Evolutionary conservation across 2,113 vertebrate species (phyloP), one percentile per base, ranked within the genome.

Genomic region (Catagonus wagneri): DNA sequence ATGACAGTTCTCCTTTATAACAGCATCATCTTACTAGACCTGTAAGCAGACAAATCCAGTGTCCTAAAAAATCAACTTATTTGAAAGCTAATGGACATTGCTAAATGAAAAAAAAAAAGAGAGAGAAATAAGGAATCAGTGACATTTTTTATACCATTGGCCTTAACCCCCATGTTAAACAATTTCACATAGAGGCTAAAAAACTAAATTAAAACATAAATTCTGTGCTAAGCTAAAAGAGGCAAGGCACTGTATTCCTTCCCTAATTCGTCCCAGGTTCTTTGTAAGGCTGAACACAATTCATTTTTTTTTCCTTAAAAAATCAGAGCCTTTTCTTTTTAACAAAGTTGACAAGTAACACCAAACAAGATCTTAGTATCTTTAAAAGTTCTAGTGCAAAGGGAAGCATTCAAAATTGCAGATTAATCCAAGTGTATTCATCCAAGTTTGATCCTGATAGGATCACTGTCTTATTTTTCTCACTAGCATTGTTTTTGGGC

Each of bases 191-290:
- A 80, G n/a, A 95, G 83, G 23, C 83, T 84, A 25, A 93, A 94
- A 96, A 96, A 83, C 72, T 94, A 97, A 97, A 97, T 97, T 97
- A 97, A 97, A 97, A 83, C 93, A 97, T 96, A 97, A 96, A 95
- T 96, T 97, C 92, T 90, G 17, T 96, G 96, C 96, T 93, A 94
- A 96, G 74, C 76, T 79, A 90, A 96, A 96, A 94, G 92, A 96
- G 91, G 56, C 69, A 88, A 87, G 71, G 36, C n/a, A 83, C 44
- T 74, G 0, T 29, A 72, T 88, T 92, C 69, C 94, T 95, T 93
- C 95, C 72, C 58, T 56, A 86, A 89, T 66, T n/a, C 25, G 71
- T 94, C 69, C 58, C 36, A 83, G 52, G 32, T 68, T 96, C 44
- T 90, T 65, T 69, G 1, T 65, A 85, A 96, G 39, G 44, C 36